Percentiles rank a stretch among this genome's conserved stretches.
Evolutionary conservation across 1,140 invertebrate species (phyloP).

Genomic region (Zaprionus kolodkinae): DNA sequence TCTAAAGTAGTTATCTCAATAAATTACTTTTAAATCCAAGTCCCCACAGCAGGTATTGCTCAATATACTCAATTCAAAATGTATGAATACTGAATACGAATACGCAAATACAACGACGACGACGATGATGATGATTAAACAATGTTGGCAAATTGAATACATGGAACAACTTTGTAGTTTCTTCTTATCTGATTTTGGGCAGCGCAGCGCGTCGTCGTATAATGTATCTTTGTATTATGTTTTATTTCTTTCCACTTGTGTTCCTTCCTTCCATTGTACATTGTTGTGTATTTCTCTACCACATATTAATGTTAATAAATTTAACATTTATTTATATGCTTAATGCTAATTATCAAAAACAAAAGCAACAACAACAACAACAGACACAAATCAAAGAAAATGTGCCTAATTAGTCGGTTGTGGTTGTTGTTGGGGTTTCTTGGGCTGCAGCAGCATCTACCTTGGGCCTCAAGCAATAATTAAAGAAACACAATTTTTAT

Average conservation of each 20-base stretch:
- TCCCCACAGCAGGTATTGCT: conserved; percentile 11
- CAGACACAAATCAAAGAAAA: conserved; percentile 20
- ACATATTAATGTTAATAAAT: conserved; percentile 39
- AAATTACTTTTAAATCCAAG: not conserved
- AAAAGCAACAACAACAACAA: conserved; percentile 3
- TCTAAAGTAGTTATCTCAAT: not conserved
- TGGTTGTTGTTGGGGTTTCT: conserved; percentile 21
- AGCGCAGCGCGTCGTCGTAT: not conserved
- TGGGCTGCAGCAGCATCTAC: conserved; percentile 31
- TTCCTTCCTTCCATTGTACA: conserved; percentile 24
- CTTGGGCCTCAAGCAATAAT: conserved; percentile 52
- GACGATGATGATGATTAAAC: not conserved
- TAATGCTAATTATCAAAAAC: conserved; percentile 48
- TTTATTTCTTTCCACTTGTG: not conserved
- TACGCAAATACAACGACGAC: too few species aligned
- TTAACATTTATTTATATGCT: conserved; percentile 49
- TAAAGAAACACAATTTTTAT: conserved; percentile 52
- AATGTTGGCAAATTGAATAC: conserved; percentile 31
- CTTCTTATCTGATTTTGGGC: conserved; percentile 15
- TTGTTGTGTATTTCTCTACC: conserved; percentile 10
- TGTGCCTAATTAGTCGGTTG: conserved; percentile 64
- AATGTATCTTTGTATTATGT: conserved; percentile 8
- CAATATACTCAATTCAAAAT: conserved; percentile 12
- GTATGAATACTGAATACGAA: not conserved
- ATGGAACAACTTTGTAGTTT: conserved; percentile 36